These are phyloP conservation scores for Opisthocomus hoazin DNA, from an alignment of 2,113 vertebrate genomes.

Conservation along the genomic window DNA sequence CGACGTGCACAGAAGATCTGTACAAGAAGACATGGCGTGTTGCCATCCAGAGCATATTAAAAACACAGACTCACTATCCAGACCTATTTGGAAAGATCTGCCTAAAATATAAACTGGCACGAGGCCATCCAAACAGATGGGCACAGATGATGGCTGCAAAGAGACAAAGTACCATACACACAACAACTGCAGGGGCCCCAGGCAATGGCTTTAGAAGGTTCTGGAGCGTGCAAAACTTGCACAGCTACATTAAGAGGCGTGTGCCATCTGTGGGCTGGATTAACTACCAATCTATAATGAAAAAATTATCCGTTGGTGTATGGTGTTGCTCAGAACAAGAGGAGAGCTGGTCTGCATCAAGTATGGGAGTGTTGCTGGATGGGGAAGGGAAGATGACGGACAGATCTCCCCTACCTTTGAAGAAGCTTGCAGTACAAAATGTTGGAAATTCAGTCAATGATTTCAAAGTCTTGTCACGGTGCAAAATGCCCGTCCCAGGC, in stretches of 20 bases:
- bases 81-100: background rate
- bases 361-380: background rate
- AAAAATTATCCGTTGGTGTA: background rate
- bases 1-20: background rate
- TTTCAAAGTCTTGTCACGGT: background rate
- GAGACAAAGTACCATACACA: background rate
- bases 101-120: background rate
- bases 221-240: background rate
- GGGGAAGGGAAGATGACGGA: background rate
- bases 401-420: background rate
- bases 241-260: background rate
- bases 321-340: background rate
- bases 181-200: slow-evolving; percentile 21
- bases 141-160: slow-evolving; percentile 28
- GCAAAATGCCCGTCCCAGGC: background rate
- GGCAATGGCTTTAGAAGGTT: background rate
- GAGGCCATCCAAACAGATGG: slow-evolving; percentile 53
- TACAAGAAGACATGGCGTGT: background rate
- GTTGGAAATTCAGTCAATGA: background rate
- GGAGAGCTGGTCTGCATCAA: background rate
- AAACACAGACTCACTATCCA: background rate
- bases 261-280: slow-evolving; percentile 46
- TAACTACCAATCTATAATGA: background rate
- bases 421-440: background rate
- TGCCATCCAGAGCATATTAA: background rate